phyloP scores from a whole-genome alignment of 2,797 vertebrate genomes.

The Lates japonicus region DNA sequence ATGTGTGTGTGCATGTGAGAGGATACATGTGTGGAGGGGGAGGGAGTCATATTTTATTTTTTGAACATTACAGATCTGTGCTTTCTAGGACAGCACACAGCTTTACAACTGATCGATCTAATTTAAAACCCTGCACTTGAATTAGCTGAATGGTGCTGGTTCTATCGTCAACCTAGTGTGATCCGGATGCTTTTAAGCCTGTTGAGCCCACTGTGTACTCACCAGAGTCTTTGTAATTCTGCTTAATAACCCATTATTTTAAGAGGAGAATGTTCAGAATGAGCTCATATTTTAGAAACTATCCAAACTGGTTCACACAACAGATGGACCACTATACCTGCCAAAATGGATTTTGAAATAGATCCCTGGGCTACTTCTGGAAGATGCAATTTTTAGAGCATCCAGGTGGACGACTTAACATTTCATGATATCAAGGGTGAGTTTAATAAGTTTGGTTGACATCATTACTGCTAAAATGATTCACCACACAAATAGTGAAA shows the following conservation, averaged over 20 bases:
- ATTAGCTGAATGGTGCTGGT: neutral
- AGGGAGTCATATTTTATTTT: neutral
- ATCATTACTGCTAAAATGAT: neutral
- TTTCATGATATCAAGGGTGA: constrained; percentile 24
- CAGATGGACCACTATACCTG: constrained; percentile 70
- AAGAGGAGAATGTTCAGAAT: constrained; percentile 34
- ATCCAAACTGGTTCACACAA: constrained; percentile 45
- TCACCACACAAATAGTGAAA: neutral
- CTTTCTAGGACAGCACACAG: neutral
- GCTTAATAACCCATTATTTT: constrained; percentile 50
- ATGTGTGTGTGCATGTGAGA: neutral
- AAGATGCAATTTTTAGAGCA: constrained; percentile 22
- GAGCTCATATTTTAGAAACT: constrained; percentile 52
- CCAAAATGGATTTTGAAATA: constrained; percentile 57
- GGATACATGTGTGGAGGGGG: neutral
- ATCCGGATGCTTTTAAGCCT: constrained; percentile 27
- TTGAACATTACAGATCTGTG: neutral
- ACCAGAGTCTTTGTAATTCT: constrained; percentile 9
- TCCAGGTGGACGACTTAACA: constrained; percentile 58
- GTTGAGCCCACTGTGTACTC: constrained; percentile 19
- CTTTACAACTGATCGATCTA: constrained; percentile 1
- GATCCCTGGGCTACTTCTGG: constrained; percentile 35
- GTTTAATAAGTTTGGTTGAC: neutral
- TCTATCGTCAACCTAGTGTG: neutral
- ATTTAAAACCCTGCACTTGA: constrained; percentile 33